Percentiles rank a stretch among this genome's conserved stretches.
phyloP scores from a whole-genome alignment of 2,113 vertebrate genomes.

The Neogobius melanostomus region DNA sequence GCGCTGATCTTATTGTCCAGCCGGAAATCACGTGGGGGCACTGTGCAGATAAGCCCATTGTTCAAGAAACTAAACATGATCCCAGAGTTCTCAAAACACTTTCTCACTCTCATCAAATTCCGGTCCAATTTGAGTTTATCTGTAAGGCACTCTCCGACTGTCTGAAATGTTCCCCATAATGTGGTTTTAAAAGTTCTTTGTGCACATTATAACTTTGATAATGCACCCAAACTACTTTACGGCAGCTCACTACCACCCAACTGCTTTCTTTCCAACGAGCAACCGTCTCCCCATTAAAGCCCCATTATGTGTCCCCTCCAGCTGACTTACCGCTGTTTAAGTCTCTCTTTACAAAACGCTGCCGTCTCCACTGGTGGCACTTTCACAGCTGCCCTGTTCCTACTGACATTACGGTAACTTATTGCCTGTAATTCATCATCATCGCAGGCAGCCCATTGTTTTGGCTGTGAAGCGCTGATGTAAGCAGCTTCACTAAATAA shows the following conservation, averaged over 20 bases:
- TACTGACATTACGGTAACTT: conserved; percentile 18
- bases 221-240: background rate
- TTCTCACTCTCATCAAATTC: too few relatives aligned
- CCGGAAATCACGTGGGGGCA: too few relatives aligned
- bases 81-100: too few relatives aligned
- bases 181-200: background rate
- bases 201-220: background rate
- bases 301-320: conserved; percentile 15
- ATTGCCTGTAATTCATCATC: conserved; percentile 32
- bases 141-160: too few relatives aligned
- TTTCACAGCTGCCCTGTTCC: conserved; percentile 20
- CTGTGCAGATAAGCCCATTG: too few relatives aligned
- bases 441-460: background rate
- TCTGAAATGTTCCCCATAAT: background rate
- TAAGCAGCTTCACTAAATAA: conserved; percentile 48
- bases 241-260: conserved; percentile 13
- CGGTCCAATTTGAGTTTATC: too few relatives aligned
- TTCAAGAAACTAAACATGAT: too few relatives aligned
- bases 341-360: conserved; percentile 10
- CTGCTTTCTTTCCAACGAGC: conserved; percentile 1
- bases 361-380: conserved; percentile 9
- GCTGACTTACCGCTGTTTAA: conserved; percentile 39
- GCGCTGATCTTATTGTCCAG: too few relatives aligned
- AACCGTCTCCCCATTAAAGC: conserved; percentile 25
- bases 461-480: conserved; percentile 44